Percentiles rank a stretch among this genome's conserved stretches.
phyloP scores from a whole-genome alignment of 1,140 invertebrate genomes.

The Aphaenogaster rudis region DNA sequence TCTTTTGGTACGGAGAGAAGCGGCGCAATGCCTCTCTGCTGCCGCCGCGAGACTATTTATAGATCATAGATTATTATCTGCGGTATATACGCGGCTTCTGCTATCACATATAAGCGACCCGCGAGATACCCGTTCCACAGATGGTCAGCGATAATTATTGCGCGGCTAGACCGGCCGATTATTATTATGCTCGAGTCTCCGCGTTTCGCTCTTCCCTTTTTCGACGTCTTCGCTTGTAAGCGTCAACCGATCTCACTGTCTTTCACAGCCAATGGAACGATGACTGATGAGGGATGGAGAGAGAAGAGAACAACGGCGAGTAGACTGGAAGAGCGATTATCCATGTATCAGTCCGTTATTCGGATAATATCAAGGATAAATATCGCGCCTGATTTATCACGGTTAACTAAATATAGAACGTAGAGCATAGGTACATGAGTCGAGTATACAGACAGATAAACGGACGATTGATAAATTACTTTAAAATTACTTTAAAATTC shows the following conservation, averaged over 20 bases:
- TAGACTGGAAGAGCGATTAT: background rate
- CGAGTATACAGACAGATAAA: background rate
- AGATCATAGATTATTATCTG: slow-evolving; percentile 73
- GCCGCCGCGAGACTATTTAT: slow-evolving; percentile 70
- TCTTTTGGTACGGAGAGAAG: slow-evolving; percentile 63
- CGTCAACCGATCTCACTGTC: slow-evolving; percentile 58
- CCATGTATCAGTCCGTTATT: slow-evolving; percentile 41
- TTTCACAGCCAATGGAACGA: background rate
- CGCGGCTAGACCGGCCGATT: slow-evolving; percentile 58
- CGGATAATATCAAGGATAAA: slow-evolving; percentile 5
- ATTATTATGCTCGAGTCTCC: slow-evolving; percentile 9
- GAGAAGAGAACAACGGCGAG: too few species aligned
- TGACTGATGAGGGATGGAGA: background rate
- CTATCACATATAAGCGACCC: slow-evolving; percentile 55
- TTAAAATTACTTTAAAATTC: slow-evolving; percentile 3
- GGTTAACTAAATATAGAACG: slow-evolving; percentile 7
- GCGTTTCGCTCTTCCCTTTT: slow-evolving; percentile 6
- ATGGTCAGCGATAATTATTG: slow-evolving; percentile 63
- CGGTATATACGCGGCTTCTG: slow-evolving; percentile 56
- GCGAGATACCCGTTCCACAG: slow-evolving; percentile 33
- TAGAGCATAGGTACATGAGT: background rate
- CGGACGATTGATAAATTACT: background rate
- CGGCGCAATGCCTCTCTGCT: slow-evolving; percentile 31
- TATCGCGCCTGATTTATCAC: slow-evolving; percentile 29
- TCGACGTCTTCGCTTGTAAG: slow-evolving; percentile 34